phyloP scores from a whole-genome alignment of 2,888 invertebrate species.

The Drosophila conformis region DNA sequence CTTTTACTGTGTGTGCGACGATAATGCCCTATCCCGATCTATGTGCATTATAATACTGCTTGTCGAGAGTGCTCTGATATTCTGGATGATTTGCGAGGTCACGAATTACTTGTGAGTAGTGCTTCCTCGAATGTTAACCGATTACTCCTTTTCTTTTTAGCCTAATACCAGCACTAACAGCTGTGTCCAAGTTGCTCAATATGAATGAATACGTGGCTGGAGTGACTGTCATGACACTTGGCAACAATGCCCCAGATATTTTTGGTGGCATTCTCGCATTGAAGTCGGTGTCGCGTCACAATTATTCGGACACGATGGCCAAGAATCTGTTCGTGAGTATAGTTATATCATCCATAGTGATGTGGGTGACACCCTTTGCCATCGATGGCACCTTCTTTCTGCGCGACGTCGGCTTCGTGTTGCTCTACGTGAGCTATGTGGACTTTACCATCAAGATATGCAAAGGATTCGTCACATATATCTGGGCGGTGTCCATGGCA shows the following conservation, averaged over 20 bases:
- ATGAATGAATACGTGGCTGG: constrained; percentile 87
- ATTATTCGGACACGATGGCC: constrained; percentile 86
- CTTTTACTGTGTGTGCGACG: constrained; percentile 42
- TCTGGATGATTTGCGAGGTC: constrained; percentile 34
- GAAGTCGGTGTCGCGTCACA: constrained; percentile 83
- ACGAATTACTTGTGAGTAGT: constrained; percentile 43
- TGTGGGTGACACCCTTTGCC: constrained; percentile 86
- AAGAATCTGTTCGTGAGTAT: constrained; percentile 88
- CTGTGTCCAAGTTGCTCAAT: constrained; percentile 84
- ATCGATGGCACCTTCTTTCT: constrained; percentile 62
- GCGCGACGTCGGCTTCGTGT: constrained; percentile 39
- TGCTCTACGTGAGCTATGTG: constrained; percentile 33
- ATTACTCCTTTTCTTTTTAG: constrained; percentile 76
- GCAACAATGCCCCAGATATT: constrained; percentile 89
- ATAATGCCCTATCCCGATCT: neutral
- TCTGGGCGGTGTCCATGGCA: constrained; percentile 1
- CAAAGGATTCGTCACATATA: constrained; percentile 2
- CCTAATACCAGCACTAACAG: constrained; percentile 86
- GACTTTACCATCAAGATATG: constrained; percentile 24
- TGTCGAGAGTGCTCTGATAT: constrained; percentile 2
- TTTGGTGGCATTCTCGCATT: constrained; percentile 86
- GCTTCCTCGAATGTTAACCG: too few species aligned
- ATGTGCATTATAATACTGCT: constrained; percentile 21
- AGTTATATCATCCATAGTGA: constrained; percentile 87
- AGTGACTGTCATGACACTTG: constrained; percentile 89